Base-by-base conservation (phyloP, 1,140 invertebrate species). In the Aphelinus certus region DNA sequence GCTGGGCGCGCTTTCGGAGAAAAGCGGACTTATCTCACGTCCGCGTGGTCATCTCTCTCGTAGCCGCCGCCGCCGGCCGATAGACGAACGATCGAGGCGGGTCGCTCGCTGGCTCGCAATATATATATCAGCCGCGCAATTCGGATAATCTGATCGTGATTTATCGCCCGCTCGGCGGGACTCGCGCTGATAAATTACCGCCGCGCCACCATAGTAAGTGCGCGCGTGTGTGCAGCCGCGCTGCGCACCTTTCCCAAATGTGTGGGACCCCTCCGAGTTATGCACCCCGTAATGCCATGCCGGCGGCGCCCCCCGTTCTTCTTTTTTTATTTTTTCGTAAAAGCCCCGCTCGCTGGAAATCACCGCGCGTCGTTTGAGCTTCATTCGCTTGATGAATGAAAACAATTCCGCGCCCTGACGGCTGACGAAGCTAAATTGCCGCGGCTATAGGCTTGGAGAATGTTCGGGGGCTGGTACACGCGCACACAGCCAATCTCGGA, bases 111-210 rank as follows among this genome's bases (percentile, higher is more conserved):
- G 26, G 26, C 26, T 26, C 26, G 26, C 26, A 26, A 26, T 26
- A 26, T 26, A 26, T 26, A 26, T 26, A 26, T 26, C 60, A 3
- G 42, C 43, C 68, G 56, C 56, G 72, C 71, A 76, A 79, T 79
- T 81, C 77, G 61, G 71, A 78, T 79, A 79, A 78, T 77, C 74
- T 53, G 65, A 76, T 62, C 48, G 69, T 79, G 76, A 78, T 79
- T 79, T 77, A 81, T 79, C 68, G 67, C 48, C 7, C 63, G 62
- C 56, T 63, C 46, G 63, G 56, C 63, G 76, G 69, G 53, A 43
- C 66, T 53, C 75, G 26, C 51, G 61, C 70, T 79, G 73, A 79
- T 81, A 79, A 79, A 79, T 79, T 79, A 77, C 75, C 63, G 48
- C 55, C 55, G 67, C 55, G 10, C 56, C 26, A 47, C 47, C 42